Evolutionary conservation across 2,797 vertebrate genomes (phyloP).

Genomic region (Manis crassicaudata): DNA sequence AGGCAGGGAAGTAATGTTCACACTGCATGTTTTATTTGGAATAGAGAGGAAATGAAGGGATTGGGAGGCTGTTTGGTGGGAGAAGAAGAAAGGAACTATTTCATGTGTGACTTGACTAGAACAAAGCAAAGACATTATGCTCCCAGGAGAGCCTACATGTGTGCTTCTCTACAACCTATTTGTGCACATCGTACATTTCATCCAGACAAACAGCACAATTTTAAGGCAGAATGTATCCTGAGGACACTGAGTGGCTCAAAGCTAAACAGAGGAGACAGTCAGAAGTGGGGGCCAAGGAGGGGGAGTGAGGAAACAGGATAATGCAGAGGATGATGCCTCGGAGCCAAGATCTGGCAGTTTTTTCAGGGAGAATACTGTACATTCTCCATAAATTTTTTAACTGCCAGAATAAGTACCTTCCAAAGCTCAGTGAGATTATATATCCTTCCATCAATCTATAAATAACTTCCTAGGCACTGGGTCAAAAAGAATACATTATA

Average conservation of each 20-base stretch:
- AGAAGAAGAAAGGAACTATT: conserved; percentile 45
- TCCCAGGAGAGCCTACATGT: conserved; percentile 38
- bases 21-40: conserved; percentile 23
- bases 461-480: conserved; percentile 42
- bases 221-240: conserved; percentile 64
- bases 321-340: not conserved
- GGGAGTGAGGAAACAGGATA: not conserved
- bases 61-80: not conserved
- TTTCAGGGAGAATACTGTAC: conserved; percentile 37
- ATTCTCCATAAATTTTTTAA: conserved; percentile 55
- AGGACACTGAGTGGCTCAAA: conserved; percentile 46
- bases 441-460: conserved; percentile 64
- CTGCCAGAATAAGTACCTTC: conserved; percentile 42
- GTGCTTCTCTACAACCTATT: not conserved
- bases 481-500: conserved; percentile 60
- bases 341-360: conserved; percentile 27
- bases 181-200: not conserved
- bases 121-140: conserved; percentile 57
- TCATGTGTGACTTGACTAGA: conserved; percentile 21
- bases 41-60: not conserved
- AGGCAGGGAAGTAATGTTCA: conserved; percentile 42
- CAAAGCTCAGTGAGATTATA: conserved; percentile 46
- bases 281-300: not conserved
- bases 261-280: not conserved
- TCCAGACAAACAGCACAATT: conserved; percentile 26